phyloP scores from a whole-genome alignment of 1,140 invertebrate species.

The Drosophila nigrodunni region DNA sequence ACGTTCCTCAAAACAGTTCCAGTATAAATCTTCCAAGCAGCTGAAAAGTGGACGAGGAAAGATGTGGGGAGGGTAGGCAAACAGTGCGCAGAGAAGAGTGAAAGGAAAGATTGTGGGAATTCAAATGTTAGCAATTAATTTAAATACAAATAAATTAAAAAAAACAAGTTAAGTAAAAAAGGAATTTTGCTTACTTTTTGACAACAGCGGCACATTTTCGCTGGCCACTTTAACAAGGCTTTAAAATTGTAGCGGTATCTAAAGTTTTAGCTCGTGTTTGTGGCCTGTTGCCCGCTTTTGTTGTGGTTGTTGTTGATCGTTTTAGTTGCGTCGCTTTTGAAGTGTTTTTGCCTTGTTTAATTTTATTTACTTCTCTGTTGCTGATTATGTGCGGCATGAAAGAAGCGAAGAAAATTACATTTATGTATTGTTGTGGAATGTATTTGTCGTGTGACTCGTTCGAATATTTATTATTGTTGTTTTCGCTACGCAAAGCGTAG shows the following conservation, averaged over 20 bases:
- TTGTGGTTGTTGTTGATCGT: too few species aligned
- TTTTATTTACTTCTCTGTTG: constrained; percentile 32
- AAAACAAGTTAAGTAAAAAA: constrained; percentile 16
- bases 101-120: constrained; percentile 10
- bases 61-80: neutral
- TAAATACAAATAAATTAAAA: neutral
- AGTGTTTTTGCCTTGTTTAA: constrained; percentile 18
- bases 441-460: constrained; percentile 60
- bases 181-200: constrained; percentile 79
- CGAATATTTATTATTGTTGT: constrained; percentile 37
- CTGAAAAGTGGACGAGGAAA: constrained; percentile 72
- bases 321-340: neutral
- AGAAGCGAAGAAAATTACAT: constrained; percentile 59
- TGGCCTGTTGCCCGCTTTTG: neutral
- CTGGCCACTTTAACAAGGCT: constrained; percentile 14
- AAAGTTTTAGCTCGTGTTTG: constrained; percentile 6
- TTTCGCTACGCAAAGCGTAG: constrained; percentile 42
- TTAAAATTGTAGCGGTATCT: neutral
- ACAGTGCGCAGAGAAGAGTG: neutral
- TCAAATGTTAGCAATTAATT: constrained; percentile 34
- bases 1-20: constrained; percentile 87
- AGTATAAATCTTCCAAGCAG: constrained; percentile 87
- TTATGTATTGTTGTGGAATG: constrained; percentile 49
- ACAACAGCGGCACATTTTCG: constrained; percentile 83
- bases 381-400: constrained; percentile 29